Percentiles rank a stretch among this genome's conserved stretches.
phyloP scores from a whole-genome alignment of 2,113 vertebrate genomes.

The Heterochromis multidens region DNA sequence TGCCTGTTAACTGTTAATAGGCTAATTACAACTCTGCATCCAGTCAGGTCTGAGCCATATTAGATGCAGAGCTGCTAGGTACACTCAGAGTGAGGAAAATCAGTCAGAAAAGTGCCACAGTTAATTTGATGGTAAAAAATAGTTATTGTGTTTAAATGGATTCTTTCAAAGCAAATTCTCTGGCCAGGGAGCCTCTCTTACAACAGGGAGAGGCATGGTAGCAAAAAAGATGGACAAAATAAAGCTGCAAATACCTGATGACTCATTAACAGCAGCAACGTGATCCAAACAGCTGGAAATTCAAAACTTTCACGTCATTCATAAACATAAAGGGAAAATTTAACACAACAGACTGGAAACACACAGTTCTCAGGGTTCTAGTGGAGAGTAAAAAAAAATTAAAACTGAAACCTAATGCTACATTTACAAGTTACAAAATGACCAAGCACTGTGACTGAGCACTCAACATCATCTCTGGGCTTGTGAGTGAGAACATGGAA shows the following conservation, averaged over 20 bases:
- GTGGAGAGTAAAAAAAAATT: not conserved
- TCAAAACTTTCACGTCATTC: not conserved
- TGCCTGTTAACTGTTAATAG: constrained; percentile 41
- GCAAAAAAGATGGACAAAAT: not conserved
- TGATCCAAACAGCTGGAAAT: not conserved
- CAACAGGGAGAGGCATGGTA: not conserved
- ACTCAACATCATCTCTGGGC: not conserved
- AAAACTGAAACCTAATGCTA: not conserved
- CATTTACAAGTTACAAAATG: not conserved
- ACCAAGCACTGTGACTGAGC: not conserved
- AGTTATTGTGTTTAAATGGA: constrained; percentile 16
- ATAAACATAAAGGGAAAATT: not conserved
- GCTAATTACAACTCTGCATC: constrained; percentile 46
- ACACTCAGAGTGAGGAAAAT: not conserved
- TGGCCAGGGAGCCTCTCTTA: not conserved
- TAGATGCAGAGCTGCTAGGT: constrained; percentile 7
- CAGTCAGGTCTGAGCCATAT: constrained; percentile 25
- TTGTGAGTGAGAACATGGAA: not conserved
- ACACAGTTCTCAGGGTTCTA: too few species aligned
- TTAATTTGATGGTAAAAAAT: constrained; percentile 25
- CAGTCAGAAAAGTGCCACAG: not conserved
- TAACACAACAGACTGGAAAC: not conserved
- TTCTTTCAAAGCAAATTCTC: constrained; percentile 15
- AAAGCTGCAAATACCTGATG: not conserved
- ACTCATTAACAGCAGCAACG: not conserved